Conservation (phyloP, 2,113 vertebrate genomes). For the Etheostoma cragini region DNA sequence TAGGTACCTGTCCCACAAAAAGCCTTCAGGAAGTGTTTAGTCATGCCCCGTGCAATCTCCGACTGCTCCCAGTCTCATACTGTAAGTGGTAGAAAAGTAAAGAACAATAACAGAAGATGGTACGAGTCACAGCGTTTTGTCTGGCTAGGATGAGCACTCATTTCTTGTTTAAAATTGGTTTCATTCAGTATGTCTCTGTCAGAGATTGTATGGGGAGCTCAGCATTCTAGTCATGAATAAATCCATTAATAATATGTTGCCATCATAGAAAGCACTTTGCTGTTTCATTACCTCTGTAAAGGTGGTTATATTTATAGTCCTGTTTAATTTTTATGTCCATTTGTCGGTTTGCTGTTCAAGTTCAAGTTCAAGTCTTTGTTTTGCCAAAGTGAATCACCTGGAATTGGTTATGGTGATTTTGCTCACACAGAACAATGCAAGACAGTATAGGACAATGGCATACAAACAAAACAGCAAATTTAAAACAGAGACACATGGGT, state of each 20-base stretch:
- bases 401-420: no score
- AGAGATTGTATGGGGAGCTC: background rate
- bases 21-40: slow-evolving; percentile 21
- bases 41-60: background rate
- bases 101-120: slow-evolving; percentile 29
- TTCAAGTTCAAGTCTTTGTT: no score
- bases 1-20: slow-evolving; percentile 39
- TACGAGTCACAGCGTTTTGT: slow-evolving; percentile 2
- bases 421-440: no score
- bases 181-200: background rate
- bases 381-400: no score
- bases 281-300: background rate
- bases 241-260: background rate
- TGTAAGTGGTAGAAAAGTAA: slow-evolving; percentile 36
- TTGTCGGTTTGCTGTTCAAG: background rate
- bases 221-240: background rate
- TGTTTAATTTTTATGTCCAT: background rate
- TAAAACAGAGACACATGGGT: no score
- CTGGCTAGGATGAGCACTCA: slow-evolving; percentile 15
- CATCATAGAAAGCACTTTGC: slow-evolving; percentile 12
- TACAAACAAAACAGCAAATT: no score
- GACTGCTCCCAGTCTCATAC: slow-evolving; percentile 1
- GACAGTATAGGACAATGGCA: no score
- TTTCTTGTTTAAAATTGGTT: slow-evolving; percentile 21
- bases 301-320: background rate